Evolutionary conservation across 2,113 vertebrate species (phyloP), one percentile per base, ranked within the genome.

Genomic region (Pandion haliaetus): DNA sequence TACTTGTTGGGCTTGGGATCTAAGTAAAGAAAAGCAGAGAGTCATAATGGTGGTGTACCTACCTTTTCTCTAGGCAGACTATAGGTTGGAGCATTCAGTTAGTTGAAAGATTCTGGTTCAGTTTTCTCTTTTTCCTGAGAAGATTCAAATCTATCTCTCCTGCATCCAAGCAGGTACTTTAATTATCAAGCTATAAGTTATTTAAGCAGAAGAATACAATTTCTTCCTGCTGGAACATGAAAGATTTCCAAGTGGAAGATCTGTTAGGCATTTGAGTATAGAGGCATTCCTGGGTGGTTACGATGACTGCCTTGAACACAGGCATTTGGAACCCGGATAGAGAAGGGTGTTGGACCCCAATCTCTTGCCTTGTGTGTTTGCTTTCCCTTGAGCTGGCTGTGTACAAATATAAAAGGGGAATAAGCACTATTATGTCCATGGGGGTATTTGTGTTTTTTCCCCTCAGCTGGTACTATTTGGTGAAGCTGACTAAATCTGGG

Each of bases 71-170:
- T 36, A 21, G 9, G 14, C 9, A 52, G 32, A 23, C 5, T 36
- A 6, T 12, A 26, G 47, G 6, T 0, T 63, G 49, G 9, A 34
- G 14, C 1, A 0, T 23, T 23, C 31, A 49, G 24, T 34, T n/a
- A 69, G 44, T 10, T 36, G 13, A 49, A 25, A 49, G 47, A 57
- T 25, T 72, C 57, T 61, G 23, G 18, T 16, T 82, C 14, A 12
- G 11, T n/a, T 88, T 86, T 63, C 18, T 50, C 12, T 54, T 7
- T 77, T 50, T 28, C 36, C 28, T 50, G 44, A 17, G 42, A 32
- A 59, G 25, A 17, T 14, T 49, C n/a, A 63, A 42, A 31, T 38
- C 47, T 67, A 8, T 11, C 6, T 7, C 24, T 84, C 40, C n/a
- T 54, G 25, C 19, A n/a, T 40, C 24, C 29, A 23, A 54, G 24